Evolutionary conservation across 2,888 invertebrate genomes (phyloP), one percentile per base, ranked within the genome.

Genomic region (Silvanus unidentatus): DNA sequence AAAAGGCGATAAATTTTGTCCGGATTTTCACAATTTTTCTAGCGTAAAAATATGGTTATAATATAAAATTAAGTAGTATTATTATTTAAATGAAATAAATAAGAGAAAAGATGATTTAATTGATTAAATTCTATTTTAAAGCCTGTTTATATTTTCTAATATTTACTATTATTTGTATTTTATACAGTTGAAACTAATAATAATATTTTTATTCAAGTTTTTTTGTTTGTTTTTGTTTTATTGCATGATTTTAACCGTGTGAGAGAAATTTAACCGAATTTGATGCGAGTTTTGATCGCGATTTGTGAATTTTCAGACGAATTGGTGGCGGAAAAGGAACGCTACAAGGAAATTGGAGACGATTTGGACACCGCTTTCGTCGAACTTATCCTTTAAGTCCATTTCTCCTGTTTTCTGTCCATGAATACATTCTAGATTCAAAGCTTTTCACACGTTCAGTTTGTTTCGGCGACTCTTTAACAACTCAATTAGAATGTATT

Each of bases 281-380:
- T 28, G 8, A 9, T 28, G 8, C 10, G 28, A 9, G 28, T 9
- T 8, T 10, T 28, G 28, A 9, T 28, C 10, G 28, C 28, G 10
- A 10, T 9, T 37, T 37, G 37, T 12, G 12, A 5, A 3, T 65
- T 77, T 78, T 61, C 82, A 93, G 93, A 93, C 84, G 92, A 93
- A 74, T 85, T 93, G 73, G 90, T 93, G 70, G 85, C 88, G 75
- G 92, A 92, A 77, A 99, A 98, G 84, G 97, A 98, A 81, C 94
- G 95, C 75, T 98, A 96, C 94, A 98, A 97, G 85, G 88, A 91
- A 79, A 97, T 99, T 81, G 96, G 96, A 81, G 98, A 98, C 84
- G 98, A 98, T 77, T 83, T 99, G 83, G 98, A 99, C 79, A 90
- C 91, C 73, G 98, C 98, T 72, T 97, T 98, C 81, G 93, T 95